phyloP scores from a whole-genome alignment of 1,140 invertebrate genomes.

The Agrypnia vestita region DNA sequence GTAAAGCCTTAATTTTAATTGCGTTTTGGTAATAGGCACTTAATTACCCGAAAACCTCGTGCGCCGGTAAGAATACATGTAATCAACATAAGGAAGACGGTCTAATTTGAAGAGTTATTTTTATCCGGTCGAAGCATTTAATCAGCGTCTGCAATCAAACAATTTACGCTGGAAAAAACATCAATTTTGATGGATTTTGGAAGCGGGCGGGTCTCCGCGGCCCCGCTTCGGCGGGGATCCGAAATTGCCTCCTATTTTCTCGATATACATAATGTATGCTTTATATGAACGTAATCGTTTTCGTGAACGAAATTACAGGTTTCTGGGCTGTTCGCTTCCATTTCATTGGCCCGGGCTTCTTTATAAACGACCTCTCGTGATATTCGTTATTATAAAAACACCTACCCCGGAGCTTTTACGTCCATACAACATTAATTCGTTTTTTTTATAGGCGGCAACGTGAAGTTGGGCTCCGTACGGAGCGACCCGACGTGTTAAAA shows the following conservation, averaged over 20 bases:
- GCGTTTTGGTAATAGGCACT: neutral
- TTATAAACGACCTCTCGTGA: conserved; percentile 61
- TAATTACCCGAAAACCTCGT: neutral
- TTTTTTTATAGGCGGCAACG: conserved; percentile 38
- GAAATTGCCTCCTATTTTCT: conserved; percentile 52
- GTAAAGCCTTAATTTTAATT: conserved; percentile 26
- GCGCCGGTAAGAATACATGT: neutral
- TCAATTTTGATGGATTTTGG: conserved; percentile 53
- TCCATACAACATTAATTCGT: conserved; percentile 45
- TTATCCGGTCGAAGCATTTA: conserved; percentile 24
- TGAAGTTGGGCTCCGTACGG: conserved; percentile 12
- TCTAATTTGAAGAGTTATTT: conserved; percentile 31
- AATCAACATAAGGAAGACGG: conserved; percentile 26
- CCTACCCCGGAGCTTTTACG: conserved; percentile 52
- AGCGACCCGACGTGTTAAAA: conserved; percentile 22
- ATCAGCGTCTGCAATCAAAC: conserved; percentile 49
- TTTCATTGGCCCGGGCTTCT: conserved; percentile 60
- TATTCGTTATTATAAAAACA: conserved; percentile 60
- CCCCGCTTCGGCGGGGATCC: neutral
- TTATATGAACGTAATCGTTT: conserved; percentile 58
- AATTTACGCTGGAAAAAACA: conserved; percentile 40
- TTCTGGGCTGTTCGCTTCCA: conserved; percentile 58
- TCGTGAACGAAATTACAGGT: conserved; percentile 61
- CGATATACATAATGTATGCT: conserved; percentile 48
- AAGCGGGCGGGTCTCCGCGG: conserved; percentile 18